Conservation (phyloP, 1,140 invertebrate species). For the Magallana angulata region DNA sequence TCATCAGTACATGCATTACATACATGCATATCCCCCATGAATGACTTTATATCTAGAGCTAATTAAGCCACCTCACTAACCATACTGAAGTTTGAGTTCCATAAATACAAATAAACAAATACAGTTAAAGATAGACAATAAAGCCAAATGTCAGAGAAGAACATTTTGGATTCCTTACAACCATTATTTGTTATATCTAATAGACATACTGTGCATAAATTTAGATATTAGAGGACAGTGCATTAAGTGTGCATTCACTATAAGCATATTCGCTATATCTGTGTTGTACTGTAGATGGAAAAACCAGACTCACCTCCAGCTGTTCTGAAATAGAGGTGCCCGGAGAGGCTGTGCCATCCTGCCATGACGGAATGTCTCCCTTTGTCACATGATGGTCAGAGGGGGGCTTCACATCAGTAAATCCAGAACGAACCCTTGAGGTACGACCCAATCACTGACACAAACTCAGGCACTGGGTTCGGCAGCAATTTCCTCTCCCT, state of each 20-base stretch:
- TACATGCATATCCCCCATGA: no score
- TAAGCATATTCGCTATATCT: neutral
- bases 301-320: slow-evolving; percentile 64
- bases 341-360: slow-evolving; percentile 77
- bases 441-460: neutral
- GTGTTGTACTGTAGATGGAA: no score
- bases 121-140: no score
- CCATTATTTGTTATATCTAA: no score
- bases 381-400: neutral
- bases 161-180: no score
- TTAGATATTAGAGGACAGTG: neutral
- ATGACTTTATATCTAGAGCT: no score
- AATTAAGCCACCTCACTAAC: no score
- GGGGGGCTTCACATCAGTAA: neutral
- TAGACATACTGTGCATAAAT: no score
- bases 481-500: neutral
- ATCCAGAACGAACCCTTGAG: neutral
- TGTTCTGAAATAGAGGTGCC: slow-evolving; percentile 72
- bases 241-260: neutral
- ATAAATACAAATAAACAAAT: no score
- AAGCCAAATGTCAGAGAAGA: no score
- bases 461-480: neutral
- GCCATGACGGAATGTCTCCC: slow-evolving; percentile 62
- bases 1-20: no score
- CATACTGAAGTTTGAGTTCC: no score